A percentile compares a stretch with the other conserved stretches of the same genome.
Evolutionary conservation across 2,888 invertebrate species (phyloP).

Genomic region (Erebia aethiops): DNA sequence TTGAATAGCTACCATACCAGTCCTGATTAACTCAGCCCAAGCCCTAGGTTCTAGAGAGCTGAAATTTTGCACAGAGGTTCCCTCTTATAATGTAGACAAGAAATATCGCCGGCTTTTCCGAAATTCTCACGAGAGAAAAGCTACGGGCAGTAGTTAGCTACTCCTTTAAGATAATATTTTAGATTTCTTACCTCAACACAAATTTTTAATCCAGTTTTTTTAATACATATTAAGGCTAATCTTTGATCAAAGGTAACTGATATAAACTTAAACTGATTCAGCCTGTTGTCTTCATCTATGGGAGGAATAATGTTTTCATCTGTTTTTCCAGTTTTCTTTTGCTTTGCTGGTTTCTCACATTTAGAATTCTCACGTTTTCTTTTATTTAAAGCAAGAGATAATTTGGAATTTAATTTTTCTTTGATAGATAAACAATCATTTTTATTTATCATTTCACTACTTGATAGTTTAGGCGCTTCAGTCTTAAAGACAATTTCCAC

Average conservation of each 20-base stretch:
- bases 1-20: too few species aligned
- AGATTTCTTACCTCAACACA: conserved; percentile 59
- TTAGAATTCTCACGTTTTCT: conserved; percentile 67
- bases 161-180: too few species aligned
- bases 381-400: conserved; percentile 73
- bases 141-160: too few species aligned
- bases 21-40: too few species aligned
- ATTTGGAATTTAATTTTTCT: conserved; percentile 73
- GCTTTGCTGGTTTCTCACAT: conserved; percentile 64
- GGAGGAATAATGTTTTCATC: conserved; percentile 40
- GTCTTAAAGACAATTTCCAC: conserved; percentile 50
- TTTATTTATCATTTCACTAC: conserved; percentile 67
- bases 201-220: conserved; percentile 56
- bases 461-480: conserved; percentile 46
- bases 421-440: conserved; percentile 73
- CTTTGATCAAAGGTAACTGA: conserved; percentile 61
- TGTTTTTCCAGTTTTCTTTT: conserved; percentile 57
- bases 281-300: conserved; percentile 41
- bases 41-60: too few species aligned
- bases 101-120: too few species aligned
- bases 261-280: conserved; percentile 56
- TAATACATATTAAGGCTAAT: conserved; percentile 68
- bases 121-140: too few species aligned
- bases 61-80: too few species aligned
- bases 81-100: too few species aligned